phyloP scores from a whole-genome alignment of 2,113 vertebrate species.

The Morone chrysops region DNA sequence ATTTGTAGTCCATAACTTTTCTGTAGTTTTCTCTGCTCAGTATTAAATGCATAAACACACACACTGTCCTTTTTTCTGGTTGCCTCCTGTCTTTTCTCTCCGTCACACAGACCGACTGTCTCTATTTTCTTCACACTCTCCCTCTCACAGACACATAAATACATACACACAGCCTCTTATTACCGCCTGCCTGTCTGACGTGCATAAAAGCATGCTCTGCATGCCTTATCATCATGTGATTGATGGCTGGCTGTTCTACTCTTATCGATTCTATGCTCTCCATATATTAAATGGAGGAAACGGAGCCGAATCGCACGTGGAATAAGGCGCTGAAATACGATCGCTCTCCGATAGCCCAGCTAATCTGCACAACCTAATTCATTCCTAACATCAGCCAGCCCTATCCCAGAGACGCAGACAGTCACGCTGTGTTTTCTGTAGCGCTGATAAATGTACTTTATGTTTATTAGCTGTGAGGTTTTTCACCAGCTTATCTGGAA shows the following conservation, averaged over 20 bases:
- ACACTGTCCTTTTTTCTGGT: background rate
- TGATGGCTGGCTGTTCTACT: conserved; percentile 74
- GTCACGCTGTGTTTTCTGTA: conserved; percentile 70
- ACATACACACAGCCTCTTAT: conserved; percentile 41
- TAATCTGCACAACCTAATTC: conserved; percentile 76
- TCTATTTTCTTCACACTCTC: background rate
- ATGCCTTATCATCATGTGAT: conserved; percentile 70
- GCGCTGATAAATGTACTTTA: conserved; percentile 73
- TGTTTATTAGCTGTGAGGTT: conserved; percentile 76
- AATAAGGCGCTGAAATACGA: conserved; percentile 75
- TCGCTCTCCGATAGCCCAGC: conserved; percentile 65
- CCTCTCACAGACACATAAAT: conserved; percentile 48
- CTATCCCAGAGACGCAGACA: conserved; percentile 60
- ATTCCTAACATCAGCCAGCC: conserved; percentile 43
- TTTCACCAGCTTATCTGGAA: conserved; percentile 73
- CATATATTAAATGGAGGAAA: conserved; percentile 76
- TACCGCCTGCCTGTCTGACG: conserved; percentile 52
- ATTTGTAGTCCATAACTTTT: background rate
- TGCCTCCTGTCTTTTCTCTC: background rate
- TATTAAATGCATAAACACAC: background rate
- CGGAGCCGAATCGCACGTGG: conserved; percentile 52
- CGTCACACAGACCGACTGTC: conserved; percentile 10
- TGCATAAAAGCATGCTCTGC: conserved; percentile 65
- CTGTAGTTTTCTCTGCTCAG: background rate
- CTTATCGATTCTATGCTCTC: conserved; percentile 79